Percentiles rank a stretch among this genome's conserved stretches.
These are phyloP conservation scores for Plotosus lineatus DNA, from an alignment of 2,113 vertebrate genomes.

Conservation along the genomic window DNA sequence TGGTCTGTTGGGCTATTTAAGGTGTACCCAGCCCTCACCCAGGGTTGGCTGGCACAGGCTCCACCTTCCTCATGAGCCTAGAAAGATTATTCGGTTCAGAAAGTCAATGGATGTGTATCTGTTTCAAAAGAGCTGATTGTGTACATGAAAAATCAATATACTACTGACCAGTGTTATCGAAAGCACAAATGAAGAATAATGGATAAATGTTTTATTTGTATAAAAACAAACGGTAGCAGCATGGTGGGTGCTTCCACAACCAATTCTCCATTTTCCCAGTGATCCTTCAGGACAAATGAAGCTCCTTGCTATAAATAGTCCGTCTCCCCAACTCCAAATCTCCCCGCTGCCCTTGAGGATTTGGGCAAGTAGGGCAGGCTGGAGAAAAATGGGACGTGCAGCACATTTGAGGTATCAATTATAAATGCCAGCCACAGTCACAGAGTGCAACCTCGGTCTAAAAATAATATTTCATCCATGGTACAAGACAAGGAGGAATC, in stretches of 20 bases:
- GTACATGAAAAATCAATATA: background rate
- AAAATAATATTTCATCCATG: conserved; percentile 54
- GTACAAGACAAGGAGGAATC: conserved; percentile 11
- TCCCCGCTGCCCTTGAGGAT: conserved; percentile 53
- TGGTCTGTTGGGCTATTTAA: no score
- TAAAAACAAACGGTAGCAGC: background rate
- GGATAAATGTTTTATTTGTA: background rate
- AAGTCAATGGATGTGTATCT: no score
- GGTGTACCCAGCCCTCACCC: no score
- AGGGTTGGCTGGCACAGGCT: no score
- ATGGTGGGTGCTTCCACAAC: background rate
- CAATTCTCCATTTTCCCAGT: conserved; percentile 34
- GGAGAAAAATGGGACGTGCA: conserved; percentile 57
- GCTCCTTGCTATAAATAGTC: conserved; percentile 55
- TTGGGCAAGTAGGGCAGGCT: conserved; percentile 59
- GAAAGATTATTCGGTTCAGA: no score
- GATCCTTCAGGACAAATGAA: conserved; percentile 41
- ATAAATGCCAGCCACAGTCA: conserved; percentile 55
- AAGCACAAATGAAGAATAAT: background rate
- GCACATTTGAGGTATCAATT: conserved; percentile 59
- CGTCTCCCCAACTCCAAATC: conserved; percentile 51
- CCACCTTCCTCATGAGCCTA: no score
- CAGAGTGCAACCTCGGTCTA: conserved; percentile 45
- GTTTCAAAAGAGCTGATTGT: background rate
- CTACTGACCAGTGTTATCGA: background rate